These are phyloP conservation scores for Helogale parvula DNA, from an alignment of 2,113 vertebrate genomes.

Conservation along the genomic window DNA sequence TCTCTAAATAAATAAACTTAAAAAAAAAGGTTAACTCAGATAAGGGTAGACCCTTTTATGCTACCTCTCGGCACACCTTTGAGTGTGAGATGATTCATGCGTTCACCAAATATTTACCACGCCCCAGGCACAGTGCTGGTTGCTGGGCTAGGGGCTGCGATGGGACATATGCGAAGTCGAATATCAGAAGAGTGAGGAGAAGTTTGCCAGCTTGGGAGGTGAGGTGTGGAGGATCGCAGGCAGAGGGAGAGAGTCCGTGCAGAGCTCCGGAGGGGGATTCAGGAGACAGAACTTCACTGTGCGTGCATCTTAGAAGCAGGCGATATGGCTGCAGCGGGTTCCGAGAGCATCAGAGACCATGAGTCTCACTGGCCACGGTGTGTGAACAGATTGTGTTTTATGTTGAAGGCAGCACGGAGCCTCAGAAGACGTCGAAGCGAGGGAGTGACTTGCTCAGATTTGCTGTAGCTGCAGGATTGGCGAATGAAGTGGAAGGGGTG, in stretches of 20 bases:
- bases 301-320: neutral
- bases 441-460: neutral
- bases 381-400: neutral
- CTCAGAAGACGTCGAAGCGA: neutral
- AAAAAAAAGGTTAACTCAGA: no score
- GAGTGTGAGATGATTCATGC: neutral
- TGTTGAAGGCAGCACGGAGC: neutral
- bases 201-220: neutral
- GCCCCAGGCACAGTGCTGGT: neutral
- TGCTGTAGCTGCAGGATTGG: neutral
- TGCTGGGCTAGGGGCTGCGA: neutral
- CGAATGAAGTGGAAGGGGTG: neutral
- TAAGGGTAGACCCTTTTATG: neutral
- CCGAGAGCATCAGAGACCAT: neutral
- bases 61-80: neutral
- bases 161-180: neutral
- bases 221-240: neutral
- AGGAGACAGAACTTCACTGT: neutral
- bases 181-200: neutral
- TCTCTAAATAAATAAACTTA: no score
- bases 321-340: neutral
- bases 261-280: neutral
- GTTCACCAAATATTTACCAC: neutral
- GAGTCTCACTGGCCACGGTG: accelerated
- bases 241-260: neutral